phyloP scores from a whole-genome alignment of 1,140 invertebrate species.

The Andrena cerasifolii region DNA sequence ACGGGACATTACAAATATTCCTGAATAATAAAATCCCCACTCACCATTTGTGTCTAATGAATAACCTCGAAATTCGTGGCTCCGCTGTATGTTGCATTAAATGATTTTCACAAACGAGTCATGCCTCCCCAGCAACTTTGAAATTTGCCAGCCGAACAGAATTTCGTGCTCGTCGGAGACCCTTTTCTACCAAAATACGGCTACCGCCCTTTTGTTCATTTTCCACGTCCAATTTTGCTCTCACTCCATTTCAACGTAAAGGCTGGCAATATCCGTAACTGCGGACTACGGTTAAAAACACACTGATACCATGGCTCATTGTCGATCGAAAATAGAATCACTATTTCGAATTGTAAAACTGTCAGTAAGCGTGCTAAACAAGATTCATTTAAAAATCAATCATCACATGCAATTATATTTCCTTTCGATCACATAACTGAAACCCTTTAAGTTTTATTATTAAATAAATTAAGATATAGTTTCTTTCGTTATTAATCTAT shows the following conservation, averaged over 20 bases:
- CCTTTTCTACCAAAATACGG: not conserved
- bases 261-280: not conserved
- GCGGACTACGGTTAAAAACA: not conserved
- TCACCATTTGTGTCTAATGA: constrained; percentile 49
- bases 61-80: not conserved
- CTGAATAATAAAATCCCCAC: not conserved
- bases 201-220: not conserved
- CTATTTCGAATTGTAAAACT: too few relatives aligned
- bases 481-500: too few relatives aligned
- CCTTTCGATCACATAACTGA: too few relatives aligned
- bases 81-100: not conserved
- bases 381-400: too few relatives aligned
- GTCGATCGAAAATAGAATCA: constrained; percentile 15
- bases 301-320: constrained; percentile 20
- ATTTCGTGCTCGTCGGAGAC: not conserved
- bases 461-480: too few relatives aligned
- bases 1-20: not conserved
- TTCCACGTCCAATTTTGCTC: constrained; percentile 35
- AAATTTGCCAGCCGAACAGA: not conserved
- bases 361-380: too few relatives aligned
- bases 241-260: not conserved
- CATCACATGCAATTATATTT: too few relatives aligned
- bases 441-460: too few relatives aligned
- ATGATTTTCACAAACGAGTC: not conserved
- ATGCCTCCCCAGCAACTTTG: not conserved